Conservation (phyloP, 2,888 invertebrate genomes). For the Ophion ellenae region DNA sequence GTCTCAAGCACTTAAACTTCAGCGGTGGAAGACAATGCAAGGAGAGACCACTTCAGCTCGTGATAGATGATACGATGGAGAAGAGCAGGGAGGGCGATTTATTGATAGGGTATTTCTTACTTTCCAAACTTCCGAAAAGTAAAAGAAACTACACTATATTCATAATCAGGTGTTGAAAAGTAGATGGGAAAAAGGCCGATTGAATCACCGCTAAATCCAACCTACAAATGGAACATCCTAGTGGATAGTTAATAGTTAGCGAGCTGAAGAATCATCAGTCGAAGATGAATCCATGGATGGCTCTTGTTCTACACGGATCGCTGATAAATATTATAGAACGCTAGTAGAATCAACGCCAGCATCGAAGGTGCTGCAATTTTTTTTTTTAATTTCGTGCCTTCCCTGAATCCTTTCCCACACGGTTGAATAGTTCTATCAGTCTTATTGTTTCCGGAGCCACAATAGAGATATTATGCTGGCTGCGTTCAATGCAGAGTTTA, state of each 20-base stretch:
- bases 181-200: background rate
- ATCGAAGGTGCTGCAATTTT: no score
- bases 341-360: no score
- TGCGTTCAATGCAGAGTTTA: background rate
- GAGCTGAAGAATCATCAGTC: no score
- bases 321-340: no score
- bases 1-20: conserved; percentile 47
- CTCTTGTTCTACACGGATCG: no score
- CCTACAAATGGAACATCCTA: background rate
- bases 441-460: background rate
- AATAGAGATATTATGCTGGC: background rate
- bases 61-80: background rate
- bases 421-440: background rate
- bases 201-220: background rate
- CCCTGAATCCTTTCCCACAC: no score
- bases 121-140: background rate
- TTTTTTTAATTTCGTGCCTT: no score
- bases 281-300: no score
- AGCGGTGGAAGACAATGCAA: conserved; percentile 45
- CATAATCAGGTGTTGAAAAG: background rate
- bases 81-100: background rate
- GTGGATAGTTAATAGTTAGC: no score
- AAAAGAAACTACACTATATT: background rate
- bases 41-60: conserved; percentile 44
- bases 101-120: conserved; percentile 5